These are phyloP conservation scores for Drosophila lacicola DNA, from an alignment of 2,888 invertebrate genomes.

Conservation along the genomic window DNA sequence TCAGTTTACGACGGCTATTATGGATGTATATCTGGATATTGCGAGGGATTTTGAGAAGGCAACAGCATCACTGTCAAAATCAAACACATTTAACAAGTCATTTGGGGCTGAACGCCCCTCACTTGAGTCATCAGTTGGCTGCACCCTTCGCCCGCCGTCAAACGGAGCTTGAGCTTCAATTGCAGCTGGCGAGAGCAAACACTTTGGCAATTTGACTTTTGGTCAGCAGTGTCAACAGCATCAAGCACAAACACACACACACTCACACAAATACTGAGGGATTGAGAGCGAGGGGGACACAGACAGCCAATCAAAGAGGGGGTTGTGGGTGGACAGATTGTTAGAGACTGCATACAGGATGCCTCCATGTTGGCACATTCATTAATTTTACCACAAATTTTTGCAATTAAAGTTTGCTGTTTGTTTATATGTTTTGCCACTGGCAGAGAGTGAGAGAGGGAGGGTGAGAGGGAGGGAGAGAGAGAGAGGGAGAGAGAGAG, in stretches of 20 bases:
- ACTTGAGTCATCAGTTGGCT: conserved; percentile 47
- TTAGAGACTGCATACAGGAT: conserved; percentile 25
- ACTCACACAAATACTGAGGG: conserved; percentile 3
- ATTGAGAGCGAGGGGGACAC: neutral
- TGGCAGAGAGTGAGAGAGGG: neutral
- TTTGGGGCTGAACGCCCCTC: conserved; percentile 41
- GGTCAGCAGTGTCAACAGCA: conserved; percentile 78
- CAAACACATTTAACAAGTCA: conserved; percentile 75
- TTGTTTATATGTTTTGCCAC: conserved; percentile 75
- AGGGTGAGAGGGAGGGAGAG: neutral
- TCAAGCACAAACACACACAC: conserved; percentile 37
- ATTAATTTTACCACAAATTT: conserved; percentile 80
- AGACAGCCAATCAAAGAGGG: conserved; percentile 8
- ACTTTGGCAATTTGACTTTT: conserved; percentile 79
- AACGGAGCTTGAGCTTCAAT: conserved; percentile 41
- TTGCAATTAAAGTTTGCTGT: conserved; percentile 79
- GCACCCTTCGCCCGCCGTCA: conserved; percentile 36
- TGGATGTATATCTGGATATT: conserved; percentile 3
- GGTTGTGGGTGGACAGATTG: conserved; percentile 15
- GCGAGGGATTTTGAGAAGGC: neutral
- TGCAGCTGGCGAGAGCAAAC: conserved; percentile 67
- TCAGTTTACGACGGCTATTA: neutral
- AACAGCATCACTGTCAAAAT: conserved; percentile 42
- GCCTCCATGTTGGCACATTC: conserved; percentile 55
- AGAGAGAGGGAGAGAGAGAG: neutral